Base-by-base conservation (phyloP, 2,888 invertebrate species). In the Graphium colonna region DNA sequence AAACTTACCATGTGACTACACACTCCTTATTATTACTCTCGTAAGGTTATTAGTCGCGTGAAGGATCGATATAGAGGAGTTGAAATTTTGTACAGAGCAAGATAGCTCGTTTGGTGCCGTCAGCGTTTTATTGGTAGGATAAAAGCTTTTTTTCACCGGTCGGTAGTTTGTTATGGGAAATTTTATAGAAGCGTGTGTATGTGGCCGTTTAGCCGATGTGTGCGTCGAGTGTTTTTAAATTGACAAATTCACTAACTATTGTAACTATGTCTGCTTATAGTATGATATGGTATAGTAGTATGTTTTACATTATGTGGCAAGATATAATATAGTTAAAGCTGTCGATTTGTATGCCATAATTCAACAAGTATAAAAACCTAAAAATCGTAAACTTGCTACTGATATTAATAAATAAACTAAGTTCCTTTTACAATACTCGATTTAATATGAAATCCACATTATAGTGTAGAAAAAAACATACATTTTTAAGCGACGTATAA, bases 81-180 rank as follows among this genome's bases (percentile, higher is more conserved):
- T 21, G 2, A 21, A 21, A 21, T 21, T n/a, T 21, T 56, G 59
- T 62, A 62, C 61, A 54, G 59, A 64, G 61, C 58, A 57, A 63
- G 60, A 60, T 61, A 61, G 59, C 60, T 63, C 60, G 59, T 60
- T 62, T 62, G 51, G 55, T 55, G 73, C 72, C 73, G 69, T 71
- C 67, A 69, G 63, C 67, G 65, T 75, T 78, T 78, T 78, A 77
- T 76, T 71, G 69, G 70, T 71, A 66, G 68, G 59, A 64, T 69
- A 68, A 73, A 69, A 67, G 64, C 63, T 61, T 65, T 71, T 68
- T 65, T 63, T 41, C 47, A 54, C 60, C 62, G 36, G 36, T 13
- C 61, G 62, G 63, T 65, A 60, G 59, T 60, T 58, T 58, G 60
- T 58, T 59, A 60, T 57, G 54, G 56, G 59, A 59, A 52, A 56